Conservation (phyloP, 1,140 invertebrate species). For the Formica exsecta region DNA sequence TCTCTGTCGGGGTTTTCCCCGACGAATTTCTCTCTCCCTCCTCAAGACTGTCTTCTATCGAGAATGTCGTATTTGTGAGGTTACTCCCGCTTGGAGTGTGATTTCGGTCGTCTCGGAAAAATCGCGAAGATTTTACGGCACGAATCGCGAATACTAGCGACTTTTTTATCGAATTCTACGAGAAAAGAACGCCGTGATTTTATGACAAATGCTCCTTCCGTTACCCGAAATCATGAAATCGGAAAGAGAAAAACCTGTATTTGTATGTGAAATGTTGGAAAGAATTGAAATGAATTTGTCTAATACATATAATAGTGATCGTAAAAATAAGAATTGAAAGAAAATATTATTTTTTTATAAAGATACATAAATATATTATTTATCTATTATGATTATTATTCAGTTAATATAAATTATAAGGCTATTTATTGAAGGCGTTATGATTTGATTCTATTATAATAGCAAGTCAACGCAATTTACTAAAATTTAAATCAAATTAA, state of each 20-base stretch:
- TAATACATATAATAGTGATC: neutral
- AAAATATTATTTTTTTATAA: neutral
- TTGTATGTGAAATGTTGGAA: neutral
- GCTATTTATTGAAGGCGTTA: neutral
- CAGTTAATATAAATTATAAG: neutral
- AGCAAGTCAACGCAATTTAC: neutral
- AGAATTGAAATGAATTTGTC: neutral
- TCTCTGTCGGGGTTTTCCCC: conserved; percentile 20
- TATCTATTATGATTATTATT: neutral
- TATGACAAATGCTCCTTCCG: neutral
- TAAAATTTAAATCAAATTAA: neutral
- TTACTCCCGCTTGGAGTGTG: conserved; percentile 16
- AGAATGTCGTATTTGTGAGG: conserved; percentile 51
- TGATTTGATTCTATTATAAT: neutral
- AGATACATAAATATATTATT: no score
- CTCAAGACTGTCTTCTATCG: conserved; percentile 46
- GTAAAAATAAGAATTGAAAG: neutral
- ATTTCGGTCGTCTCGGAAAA: conserved; percentile 33
- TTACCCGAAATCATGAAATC: neutral
- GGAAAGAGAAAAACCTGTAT: neutral
- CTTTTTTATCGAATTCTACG: neutral
- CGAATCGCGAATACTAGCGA: neutral
- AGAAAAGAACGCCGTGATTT: neutral
- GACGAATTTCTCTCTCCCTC: conserved; percentile 15
- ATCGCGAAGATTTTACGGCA: conserved; percentile 2